Percentiles rank a stretch among this genome's conserved stretches.
phyloP scores from a whole-genome alignment of 2,797 vertebrate species.

The Xerus rutilus region DNA sequence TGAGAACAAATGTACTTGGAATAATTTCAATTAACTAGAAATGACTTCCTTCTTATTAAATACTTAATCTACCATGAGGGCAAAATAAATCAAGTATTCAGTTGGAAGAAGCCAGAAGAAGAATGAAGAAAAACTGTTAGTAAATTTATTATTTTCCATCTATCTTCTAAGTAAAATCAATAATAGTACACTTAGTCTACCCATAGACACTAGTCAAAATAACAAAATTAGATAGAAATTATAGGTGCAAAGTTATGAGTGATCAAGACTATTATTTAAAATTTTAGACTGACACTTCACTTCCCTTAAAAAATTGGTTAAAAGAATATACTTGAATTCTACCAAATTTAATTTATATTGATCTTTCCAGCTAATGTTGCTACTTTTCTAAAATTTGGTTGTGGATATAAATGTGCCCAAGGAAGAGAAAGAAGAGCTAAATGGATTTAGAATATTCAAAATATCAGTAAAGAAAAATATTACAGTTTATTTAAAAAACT shows the following conservation, averaged over 20 bases:
- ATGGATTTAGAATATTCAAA: not conserved
- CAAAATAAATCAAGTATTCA: conserved; percentile 60
- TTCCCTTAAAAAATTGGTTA: not conserved
- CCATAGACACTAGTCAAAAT: not conserved
- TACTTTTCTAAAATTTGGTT: not conserved
- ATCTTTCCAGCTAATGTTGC: not conserved
- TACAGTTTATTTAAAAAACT: not conserved
- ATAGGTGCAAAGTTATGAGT: not conserved
- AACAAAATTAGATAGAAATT: not conserved
- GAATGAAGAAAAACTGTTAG: not conserved
- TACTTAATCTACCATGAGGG: conserved; percentile 42
- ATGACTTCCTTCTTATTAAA: conserved; percentile 54
- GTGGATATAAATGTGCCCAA: not conserved
- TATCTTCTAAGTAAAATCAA: conserved; percentile 6
- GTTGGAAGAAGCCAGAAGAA: not conserved
- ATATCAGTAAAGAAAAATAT: not conserved
- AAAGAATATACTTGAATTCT: not conserved
- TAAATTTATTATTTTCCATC: not conserved
- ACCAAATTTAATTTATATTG: not conserved
- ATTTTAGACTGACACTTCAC: not conserved
- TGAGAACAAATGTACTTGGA: conserved; percentile 41
- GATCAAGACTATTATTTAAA: not conserved
- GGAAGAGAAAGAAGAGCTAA: not conserved
- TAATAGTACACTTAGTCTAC: not conserved
- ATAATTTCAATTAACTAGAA: conserved; percentile 61